A percentile compares a stretch with the other conserved stretches of the same genome.
These are phyloP conservation scores for Anarsia innoxiella DNA, from an alignment of 2,888 invertebrate genomes.

Conservation along the genomic window DNA sequence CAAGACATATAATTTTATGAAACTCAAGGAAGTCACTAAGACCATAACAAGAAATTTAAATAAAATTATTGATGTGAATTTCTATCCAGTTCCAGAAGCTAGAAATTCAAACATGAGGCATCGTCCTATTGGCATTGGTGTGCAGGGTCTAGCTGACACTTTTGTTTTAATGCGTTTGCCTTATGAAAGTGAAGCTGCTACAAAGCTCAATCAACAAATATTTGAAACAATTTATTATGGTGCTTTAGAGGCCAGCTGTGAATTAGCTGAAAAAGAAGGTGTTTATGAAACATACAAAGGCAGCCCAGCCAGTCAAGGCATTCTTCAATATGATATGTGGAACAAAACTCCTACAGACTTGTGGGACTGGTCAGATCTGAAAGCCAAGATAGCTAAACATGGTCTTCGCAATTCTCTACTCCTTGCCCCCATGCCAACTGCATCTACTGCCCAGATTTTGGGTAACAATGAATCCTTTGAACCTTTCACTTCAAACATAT, in stretches of 20 bases:
- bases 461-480: slow-evolving; percentile 99
- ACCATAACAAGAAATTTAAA: slow-evolving; percentile 93
- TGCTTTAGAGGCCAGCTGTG: slow-evolving; percentile 97
- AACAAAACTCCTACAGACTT: slow-evolving; percentile 87
- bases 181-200: slow-evolving; percentile 92
- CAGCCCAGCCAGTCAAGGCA: slow-evolving; percentile 94
- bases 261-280: slow-evolving; percentile 89
- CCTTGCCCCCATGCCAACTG: slow-evolving; percentile 98
- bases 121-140: slow-evolving; percentile 92
- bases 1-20: slow-evolving; percentile 89
- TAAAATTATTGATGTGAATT: slow-evolving; percentile 97
- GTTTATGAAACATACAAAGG: slow-evolving; percentile 94
- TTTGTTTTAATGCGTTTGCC: slow-evolving; percentile 95
- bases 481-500: slow-evolving; percentile 98
- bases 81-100: slow-evolving; percentile 95
- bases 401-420: slow-evolving; percentile 96
- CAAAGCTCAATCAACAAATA: slow-evolving; percentile 92
- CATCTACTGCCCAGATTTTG: slow-evolving; percentile 98
- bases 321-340: slow-evolving; percentile 99
- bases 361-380: slow-evolving; percentile 92
- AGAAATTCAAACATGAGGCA: slow-evolving; percentile 89
- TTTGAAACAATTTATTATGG: slow-evolving; percentile 99
- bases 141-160: slow-evolving; percentile 98
- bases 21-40: slow-evolving; percentile 91
- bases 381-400: slow-evolving; percentile 88